These are phyloP conservation scores for Ectemnius continuus DNA, from an alignment of 2,888 invertebrate genomes.

Conservation along the genomic window DNA sequence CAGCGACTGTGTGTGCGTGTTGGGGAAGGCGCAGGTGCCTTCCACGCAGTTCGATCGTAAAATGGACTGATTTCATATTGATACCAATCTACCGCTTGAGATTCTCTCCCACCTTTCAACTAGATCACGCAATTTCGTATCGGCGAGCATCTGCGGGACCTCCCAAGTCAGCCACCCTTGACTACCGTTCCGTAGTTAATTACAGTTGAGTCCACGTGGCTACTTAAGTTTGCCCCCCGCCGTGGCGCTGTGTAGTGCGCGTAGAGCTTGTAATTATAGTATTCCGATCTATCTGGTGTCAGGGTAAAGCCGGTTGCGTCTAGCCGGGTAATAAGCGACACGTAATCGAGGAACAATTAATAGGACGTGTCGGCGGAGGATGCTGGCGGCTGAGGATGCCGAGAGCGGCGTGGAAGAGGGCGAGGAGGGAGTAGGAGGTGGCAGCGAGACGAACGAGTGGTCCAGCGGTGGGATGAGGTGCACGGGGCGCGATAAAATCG, in stretches of 20 bases:
- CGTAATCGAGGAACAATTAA: background rate
- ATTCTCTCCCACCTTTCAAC: conserved; percentile 1
- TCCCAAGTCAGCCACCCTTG: conserved; percentile 20
- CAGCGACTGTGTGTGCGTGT: background rate
- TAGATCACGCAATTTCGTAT: conserved; percentile 27
- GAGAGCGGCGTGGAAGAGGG: conserved; percentile 23
- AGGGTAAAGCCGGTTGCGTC: conserved; percentile 1
- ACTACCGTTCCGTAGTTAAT: too few relatives aligned
- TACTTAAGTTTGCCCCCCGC: too few relatives aligned
- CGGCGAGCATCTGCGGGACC: conserved; percentile 16
- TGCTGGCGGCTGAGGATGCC: background rate
- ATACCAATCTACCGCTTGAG: conserved; percentile 25
- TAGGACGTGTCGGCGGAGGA: conserved; percentile 3
- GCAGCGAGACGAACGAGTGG: conserved; percentile 49
- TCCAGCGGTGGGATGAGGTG: conserved; percentile 28
- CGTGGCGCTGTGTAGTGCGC: too few relatives aligned
- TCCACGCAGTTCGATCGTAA: conserved; percentile 44
- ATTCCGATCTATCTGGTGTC: too few relatives aligned
- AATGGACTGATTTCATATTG: conserved; percentile 40
- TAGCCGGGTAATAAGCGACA: background rate
- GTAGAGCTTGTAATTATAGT: too few relatives aligned
- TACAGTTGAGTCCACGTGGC: too few relatives aligned
- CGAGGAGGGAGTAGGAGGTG: conserved; percentile 45
- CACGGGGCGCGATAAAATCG: conserved; percentile 66
- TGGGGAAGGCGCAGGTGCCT: conserved; percentile 48